Evolutionary conservation across 2,888 invertebrate species (phyloP), one percentile per base, ranked within the genome.

Genomic region (Serripes groenlandicus): DNA sequence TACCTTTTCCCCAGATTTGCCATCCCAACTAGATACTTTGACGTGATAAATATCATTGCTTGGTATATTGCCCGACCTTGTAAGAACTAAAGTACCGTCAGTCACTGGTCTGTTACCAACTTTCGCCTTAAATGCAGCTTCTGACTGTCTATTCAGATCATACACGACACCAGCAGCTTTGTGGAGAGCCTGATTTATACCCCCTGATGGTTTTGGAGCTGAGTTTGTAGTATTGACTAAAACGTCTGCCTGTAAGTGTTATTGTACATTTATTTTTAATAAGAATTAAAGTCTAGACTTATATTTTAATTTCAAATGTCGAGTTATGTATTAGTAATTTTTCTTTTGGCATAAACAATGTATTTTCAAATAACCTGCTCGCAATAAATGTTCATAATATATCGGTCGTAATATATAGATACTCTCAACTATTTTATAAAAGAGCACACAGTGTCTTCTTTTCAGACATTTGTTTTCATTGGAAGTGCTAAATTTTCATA

Each of bases 221-320:
- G 64, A 37, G 49, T 60, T n/a, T 3, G 84, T 81, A n/a, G 72
- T 42, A n/a, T 75, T 75, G 18, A 81, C 84, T 15, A 81, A 28
- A 26, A 84, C 72, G 0, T 81, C 78, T n/a, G 84, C 75, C 84
- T 84, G 30, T 11, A 70, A 49, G n/a, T n/a, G n/a, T n/a, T n/a
- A n/a, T n/a, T n/a, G n/a, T n/a, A n/a, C n/a, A n/a, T n/a, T n/a
- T n/a, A n/a, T n/a, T n/a, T n/a, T n/a, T n/a, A n/a, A n/a, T n/a
- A n/a, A n/a, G n/a, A n/a, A n/a, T n/a, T n/a, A n/a, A n/a, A n/a
- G n/a, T n/a, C n/a, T n/a, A n/a, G n/a, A n/a, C n/a, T n/a, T n/a
- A n/a, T n/a, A n/a, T n/a, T n/a, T n/a, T n/a, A n/a, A n/a, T n/a
- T n/a, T n/a, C n/a, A n/a, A n/a, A n/a, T n/a, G n/a, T n/a, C n/a